Evolutionary conservation across 2,888 invertebrate genomes (phyloP), one percentile per base, ranked within the genome.

Genomic region (Pandemis corylana): DNA sequence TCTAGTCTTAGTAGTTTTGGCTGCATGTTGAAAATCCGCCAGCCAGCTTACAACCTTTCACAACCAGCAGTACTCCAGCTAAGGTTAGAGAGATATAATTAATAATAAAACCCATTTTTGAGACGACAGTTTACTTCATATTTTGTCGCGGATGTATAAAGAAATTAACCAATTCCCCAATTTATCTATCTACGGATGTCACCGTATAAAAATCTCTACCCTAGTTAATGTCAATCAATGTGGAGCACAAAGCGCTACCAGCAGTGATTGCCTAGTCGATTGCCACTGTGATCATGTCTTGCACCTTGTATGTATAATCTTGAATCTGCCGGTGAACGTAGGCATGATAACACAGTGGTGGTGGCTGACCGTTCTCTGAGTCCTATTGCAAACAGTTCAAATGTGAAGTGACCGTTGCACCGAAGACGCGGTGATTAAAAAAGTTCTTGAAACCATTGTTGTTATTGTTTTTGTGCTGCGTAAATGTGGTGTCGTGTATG

Each of bases 261-360:
- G n/a, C 6, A 51, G 6, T 51, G n/a, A 56, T 56, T 56, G 7
- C 20, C 10, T 46, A 46, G 12, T 56, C 3, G 20, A 56, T 20
- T 56, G 56, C 15, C 56, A 20, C 20, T 56, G n/a, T n/a, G 20
- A 56, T 15, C 56, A 5, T 20, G 56, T 53, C n/a, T 51, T 53
- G 53, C 28, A 4, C 28, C 28, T 36, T 53, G 20, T 20, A 56
- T 56, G 13, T 12, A 5, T 53, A 59, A 36, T 36, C 59, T 20
- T 59, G 28, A 28, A 28, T 59, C 59, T 59, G 28, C 28, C 12
- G 28, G 66, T 44, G 49, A 51, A 51, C 46, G 69, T 69, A 72
- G 20, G 76, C 51, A 65, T 56, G 15, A 56, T 77, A 75, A 67
- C 77, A 81, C 82, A 82, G 82, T 83, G 83, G 87, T 79, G 85